These are phyloP conservation scores for Byasa hedistus DNA, from an alignment of 2,888 invertebrate species.

Conservation along the genomic window DNA sequence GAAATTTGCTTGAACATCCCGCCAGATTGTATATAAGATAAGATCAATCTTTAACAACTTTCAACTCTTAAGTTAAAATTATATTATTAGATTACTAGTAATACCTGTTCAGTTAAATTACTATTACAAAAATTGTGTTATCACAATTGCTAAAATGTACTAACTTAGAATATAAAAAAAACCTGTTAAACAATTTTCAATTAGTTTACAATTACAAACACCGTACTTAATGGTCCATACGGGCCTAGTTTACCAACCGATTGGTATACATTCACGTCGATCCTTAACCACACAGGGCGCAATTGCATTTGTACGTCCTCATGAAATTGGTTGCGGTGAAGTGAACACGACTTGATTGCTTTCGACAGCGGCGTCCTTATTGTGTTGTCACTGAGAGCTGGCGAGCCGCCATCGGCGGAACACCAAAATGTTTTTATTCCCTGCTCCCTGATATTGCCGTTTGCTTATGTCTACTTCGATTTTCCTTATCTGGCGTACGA, in stretches of 20 bases:
- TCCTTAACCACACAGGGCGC: conserved; percentile 33
- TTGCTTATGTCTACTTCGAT: conserved; percentile 52
- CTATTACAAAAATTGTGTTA: too few species aligned
- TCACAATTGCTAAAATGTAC: too few species aligned
- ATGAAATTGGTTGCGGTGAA: conserved; percentile 56
- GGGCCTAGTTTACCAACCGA: conserved; percentile 18
- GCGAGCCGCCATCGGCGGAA: conserved; percentile 61
- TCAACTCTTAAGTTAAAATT: background rate
- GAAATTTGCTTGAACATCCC: conserved; percentile 57
- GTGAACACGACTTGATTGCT: conserved; percentile 65
- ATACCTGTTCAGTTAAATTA: too few species aligned
- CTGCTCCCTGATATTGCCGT: conserved; percentile 61
- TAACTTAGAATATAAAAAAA: too few species aligned
- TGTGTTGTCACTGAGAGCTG: conserved; percentile 68
- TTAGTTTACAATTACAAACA: background rate
- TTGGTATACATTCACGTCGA: conserved; percentile 21
- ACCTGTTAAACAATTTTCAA: background rate
- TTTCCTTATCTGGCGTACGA: conserved; percentile 43
- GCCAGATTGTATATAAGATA: conserved; percentile 29
- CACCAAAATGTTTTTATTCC: conserved; percentile 53
- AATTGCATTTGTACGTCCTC: conserved; percentile 39
- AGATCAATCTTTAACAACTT: background rate
- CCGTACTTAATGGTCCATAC: background rate
- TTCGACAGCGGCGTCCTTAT: conserved; percentile 69
- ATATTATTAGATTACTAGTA: too few species aligned